Percentiles rank a stretch among this genome's conserved stretches.
These are phyloP conservation scores for Nyctibius grandis DNA, from an alignment of 2,797 vertebrate genomes.

Conservation along the genomic window DNA sequence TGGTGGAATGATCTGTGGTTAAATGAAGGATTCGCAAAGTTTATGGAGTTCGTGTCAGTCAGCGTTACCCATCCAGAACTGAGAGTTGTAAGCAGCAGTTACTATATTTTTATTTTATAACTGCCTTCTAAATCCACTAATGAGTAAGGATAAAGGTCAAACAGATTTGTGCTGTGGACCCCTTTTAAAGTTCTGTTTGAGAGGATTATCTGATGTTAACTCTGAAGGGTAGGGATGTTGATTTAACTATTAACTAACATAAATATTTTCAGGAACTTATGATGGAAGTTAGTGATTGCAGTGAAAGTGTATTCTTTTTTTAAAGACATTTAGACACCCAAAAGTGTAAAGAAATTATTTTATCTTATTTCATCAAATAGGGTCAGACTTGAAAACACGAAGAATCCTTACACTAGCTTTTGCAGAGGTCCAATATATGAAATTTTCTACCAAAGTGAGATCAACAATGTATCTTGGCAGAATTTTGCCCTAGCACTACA, in stretches of 20 bases:
- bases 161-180: neutral
- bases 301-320: neutral
- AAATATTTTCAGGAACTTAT: neutral
- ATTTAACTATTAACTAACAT: neutral
- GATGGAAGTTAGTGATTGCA: neutral
- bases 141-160: neutral
- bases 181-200: neutral
- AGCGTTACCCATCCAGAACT: slow-evolving; percentile 87
- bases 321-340: neutral
- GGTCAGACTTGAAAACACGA: neutral
- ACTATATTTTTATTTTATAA: neutral
- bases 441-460: neutral
- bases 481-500: neutral
- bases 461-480: neutral
- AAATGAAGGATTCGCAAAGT: slow-evolving; percentile 93
- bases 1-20: slow-evolving; percentile 98
- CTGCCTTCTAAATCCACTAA: neutral
- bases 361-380: neutral
- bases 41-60: slow-evolving; percentile 91
- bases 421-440: neutral
- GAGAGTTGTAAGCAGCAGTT: slow-evolving; percentile 81
- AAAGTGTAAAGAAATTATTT: neutral
- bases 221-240: neutral
- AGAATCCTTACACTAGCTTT: neutral
- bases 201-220: neutral